These are phyloP conservation scores for Ormyrus nitidulus DNA, from an alignment of 2,888 invertebrate species.

Conservation along the genomic window DNA sequence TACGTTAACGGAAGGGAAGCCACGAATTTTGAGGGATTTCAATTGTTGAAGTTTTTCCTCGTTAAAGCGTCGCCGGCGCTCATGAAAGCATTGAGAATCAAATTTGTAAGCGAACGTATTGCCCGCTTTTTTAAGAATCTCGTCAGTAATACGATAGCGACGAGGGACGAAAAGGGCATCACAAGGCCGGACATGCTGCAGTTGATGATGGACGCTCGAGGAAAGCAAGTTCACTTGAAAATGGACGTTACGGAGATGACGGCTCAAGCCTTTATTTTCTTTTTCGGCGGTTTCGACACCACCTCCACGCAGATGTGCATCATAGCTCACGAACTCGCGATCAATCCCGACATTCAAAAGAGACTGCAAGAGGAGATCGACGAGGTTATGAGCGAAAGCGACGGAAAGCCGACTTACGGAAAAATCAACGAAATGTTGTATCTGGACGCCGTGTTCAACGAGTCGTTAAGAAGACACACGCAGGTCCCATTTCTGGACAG, in stretches of 20 bases:
- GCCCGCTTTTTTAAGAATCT: conserved; percentile 57
- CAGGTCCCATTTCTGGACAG: conserved; percentile 63
- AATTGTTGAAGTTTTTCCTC: conserved; percentile 52
- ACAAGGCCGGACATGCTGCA: conserved; percentile 80
- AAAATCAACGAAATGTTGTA: conserved; percentile 75
- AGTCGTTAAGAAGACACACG: conserved; percentile 57
- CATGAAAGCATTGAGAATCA: conserved; percentile 20
- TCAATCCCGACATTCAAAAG: conserved; percentile 52
- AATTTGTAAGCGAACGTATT: background rate
- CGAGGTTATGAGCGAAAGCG: conserved; percentile 62
- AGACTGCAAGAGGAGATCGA: conserved; percentile 72
- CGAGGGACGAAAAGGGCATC: conserved; percentile 62
- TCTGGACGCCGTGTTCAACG: conserved; percentile 72
- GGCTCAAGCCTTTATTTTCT: conserved; percentile 75
- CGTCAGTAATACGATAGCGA: conserved; percentile 58
- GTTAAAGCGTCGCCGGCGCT: conserved; percentile 50
- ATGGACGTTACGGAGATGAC: conserved; percentile 72
- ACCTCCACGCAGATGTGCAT: conserved; percentile 45
- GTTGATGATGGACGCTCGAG: conserved; percentile 76
- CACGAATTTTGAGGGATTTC: conserved; percentile 54
- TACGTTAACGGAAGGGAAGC: conserved; percentile 62
- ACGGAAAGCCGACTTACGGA: conserved; percentile 73
- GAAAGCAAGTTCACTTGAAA: conserved; percentile 40
- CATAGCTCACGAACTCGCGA: conserved; percentile 10
- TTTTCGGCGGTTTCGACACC: conserved; percentile 70